Evolutionary conservation across 2,113 vertebrate species (phyloP).

Genomic region (Pardalotus punctatus): DNA sequence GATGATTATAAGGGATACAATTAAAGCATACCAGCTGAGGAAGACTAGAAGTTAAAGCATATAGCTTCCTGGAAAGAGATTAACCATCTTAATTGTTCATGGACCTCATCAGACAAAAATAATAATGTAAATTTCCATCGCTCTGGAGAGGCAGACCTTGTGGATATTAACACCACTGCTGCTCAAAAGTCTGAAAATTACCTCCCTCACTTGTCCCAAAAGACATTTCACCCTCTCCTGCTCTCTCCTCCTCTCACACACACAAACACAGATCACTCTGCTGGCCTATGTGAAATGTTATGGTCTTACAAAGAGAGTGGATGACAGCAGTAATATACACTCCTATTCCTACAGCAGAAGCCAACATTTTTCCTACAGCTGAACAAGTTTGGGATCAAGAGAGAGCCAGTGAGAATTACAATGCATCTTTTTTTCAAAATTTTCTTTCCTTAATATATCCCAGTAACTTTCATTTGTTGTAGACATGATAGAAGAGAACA

Average conservation of each 20-base stretch:
- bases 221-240: not conserved
- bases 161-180: not conserved
- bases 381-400: not conserved
- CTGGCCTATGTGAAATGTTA: not conserved
- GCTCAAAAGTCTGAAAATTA: not conserved
- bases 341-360: not conserved
- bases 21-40: not conserved
- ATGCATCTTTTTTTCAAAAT: not conserved
- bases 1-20: slow-evolving; percentile 11
- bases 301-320: not conserved
- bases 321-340: not conserved
- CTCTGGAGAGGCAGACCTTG: not conserved
- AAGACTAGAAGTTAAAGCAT: slow-evolving; percentile 17
- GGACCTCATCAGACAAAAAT: not conserved
- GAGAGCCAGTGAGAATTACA: not conserved
- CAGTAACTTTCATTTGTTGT: not conserved
- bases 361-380: not conserved
- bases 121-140: slow-evolving; percentile 25
- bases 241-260: not conserved
- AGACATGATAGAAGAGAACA: not conserved
- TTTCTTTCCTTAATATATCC: not conserved
- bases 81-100: slow-evolving; percentile 20
- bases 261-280: not conserved
- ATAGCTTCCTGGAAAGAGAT: slow-evolving; percentile 36
- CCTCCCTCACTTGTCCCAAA: not conserved